Evolutionary conservation across 2,797 vertebrate genomes (phyloP).

Genomic region (Chrysocyon brachyurus): DNA sequence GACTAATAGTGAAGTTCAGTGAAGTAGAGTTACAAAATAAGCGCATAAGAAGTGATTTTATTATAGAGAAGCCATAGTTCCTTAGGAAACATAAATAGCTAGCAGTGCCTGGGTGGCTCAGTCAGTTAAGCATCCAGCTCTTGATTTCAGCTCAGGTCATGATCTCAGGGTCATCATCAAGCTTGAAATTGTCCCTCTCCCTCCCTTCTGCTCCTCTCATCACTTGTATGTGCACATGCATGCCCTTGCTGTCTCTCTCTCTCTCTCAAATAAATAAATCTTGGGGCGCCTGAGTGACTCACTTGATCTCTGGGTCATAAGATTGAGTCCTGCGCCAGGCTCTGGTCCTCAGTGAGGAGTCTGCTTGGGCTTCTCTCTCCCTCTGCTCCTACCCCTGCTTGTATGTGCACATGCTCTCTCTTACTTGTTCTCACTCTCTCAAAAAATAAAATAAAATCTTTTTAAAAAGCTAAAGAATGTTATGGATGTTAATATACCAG

Average conservation of each 20-base stretch:
- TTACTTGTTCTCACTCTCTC: background rate
- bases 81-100: constrained; percentile 21
- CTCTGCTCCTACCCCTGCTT: background rate
- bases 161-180: background rate
- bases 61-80: background rate
- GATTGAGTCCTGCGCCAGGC: fast-evolving
- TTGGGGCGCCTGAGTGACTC: too few species aligned
- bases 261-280: too few species aligned
- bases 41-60: background rate
- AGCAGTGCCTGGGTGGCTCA: background rate
- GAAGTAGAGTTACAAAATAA: constrained; percentile 16
- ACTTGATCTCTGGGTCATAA: background rate
- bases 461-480: background rate
- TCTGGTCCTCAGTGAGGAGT: background rate
- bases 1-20: background rate
- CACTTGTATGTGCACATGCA: too few species aligned
- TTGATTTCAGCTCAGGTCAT: background rate
- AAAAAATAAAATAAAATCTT: background rate
- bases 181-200: too few species aligned
- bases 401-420: background rate
- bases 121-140: background rate
- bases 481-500: background rate
- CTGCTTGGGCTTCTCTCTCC: background rate
- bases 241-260: too few species aligned
- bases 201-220: too few species aligned